These are phyloP conservation scores for Meteorus colon DNA, from an alignment of 2,888 invertebrate genomes.

Conservation along the genomic window DNA sequence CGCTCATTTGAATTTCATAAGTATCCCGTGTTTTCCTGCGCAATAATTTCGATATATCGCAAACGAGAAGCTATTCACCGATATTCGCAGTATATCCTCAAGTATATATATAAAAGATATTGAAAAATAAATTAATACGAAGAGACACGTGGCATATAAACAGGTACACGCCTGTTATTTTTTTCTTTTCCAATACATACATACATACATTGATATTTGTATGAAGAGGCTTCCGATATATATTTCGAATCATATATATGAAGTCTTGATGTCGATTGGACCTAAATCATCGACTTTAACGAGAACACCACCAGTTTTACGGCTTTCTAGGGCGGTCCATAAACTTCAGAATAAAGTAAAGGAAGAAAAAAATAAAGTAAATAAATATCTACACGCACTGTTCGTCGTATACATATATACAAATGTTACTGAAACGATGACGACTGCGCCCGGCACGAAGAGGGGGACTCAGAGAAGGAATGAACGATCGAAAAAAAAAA, in stretches of 20 bases:
- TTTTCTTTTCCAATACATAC: neutral
- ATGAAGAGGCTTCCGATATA: slow-evolving; percentile 3
- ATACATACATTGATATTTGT: neutral
- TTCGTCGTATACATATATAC: slow-evolving; percentile 15
- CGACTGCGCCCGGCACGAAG: slow-evolving; percentile 15
- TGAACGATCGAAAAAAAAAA: slow-evolving; percentile 6
- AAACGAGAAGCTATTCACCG: slow-evolving; percentile 24
- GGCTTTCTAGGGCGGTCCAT: slow-evolving; percentile 43
- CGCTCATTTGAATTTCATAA: slow-evolving; percentile 36
- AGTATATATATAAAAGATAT: neutral
- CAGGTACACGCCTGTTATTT: slow-evolving; percentile 9
- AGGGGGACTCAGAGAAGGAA: slow-evolving; percentile 8
- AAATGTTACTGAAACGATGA: slow-evolving; percentile 35
- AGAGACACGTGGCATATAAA: slow-evolving; percentile 1
- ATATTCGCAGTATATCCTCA: slow-evolving; percentile 22
- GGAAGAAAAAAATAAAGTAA: slow-evolving; percentile 12
- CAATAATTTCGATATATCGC: slow-evolving; percentile 37
- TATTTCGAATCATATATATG: slow-evolving; percentile 20
- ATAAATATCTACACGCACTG: slow-evolving; percentile 20
- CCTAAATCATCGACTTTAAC: slow-evolving; percentile 42
- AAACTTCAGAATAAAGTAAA: slow-evolving; percentile 31
- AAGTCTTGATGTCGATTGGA: slow-evolving; percentile 32
- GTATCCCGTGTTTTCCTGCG: slow-evolving; percentile 26
- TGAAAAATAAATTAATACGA: neutral
- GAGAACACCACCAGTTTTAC: slow-evolving; percentile 43